phyloP scores from a whole-genome alignment of 2,113 vertebrate species.

The Catharus minimus region DNA sequence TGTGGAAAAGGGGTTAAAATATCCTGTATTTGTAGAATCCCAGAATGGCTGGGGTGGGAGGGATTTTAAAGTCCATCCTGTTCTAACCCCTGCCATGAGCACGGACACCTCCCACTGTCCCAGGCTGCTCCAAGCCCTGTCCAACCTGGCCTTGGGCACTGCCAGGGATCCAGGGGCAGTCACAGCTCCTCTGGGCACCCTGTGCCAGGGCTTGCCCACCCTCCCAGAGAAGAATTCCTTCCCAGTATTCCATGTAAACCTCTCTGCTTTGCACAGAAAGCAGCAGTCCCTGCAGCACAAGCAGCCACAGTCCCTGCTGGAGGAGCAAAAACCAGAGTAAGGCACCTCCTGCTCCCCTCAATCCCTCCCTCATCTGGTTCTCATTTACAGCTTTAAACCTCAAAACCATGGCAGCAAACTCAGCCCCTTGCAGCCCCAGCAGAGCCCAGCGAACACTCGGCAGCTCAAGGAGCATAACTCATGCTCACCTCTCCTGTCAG shows the following conservation, averaged over 20 bases:
- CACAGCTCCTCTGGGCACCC: background rate
- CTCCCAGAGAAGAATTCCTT: background rate
- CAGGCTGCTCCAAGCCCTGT: background rate
- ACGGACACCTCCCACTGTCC: accelerated
- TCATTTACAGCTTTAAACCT: background rate
- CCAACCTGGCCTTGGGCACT: accelerated
- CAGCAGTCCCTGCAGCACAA: background rate
- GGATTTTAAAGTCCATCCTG: background rate
- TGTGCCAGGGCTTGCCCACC: accelerated
- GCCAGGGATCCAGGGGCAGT: background rate
- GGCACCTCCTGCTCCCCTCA: background rate
- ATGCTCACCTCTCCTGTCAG: background rate
- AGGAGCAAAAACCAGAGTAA: accelerated
- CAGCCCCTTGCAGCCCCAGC: background rate
- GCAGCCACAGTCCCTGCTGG: background rate
- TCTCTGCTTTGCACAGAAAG: background rate
- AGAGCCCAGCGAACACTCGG: background rate
- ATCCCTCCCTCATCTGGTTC: accelerated
- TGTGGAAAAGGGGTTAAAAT: background rate
- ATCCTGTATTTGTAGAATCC: background rate
- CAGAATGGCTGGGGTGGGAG: background rate
- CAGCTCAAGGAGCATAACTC: background rate
- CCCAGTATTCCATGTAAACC: accelerated
- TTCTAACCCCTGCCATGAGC: no score
- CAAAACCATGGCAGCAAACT: background rate